phyloP scores from a whole-genome alignment of 2,113 vertebrate species.

The Protobothrops mucrosquamatus region DNA sequence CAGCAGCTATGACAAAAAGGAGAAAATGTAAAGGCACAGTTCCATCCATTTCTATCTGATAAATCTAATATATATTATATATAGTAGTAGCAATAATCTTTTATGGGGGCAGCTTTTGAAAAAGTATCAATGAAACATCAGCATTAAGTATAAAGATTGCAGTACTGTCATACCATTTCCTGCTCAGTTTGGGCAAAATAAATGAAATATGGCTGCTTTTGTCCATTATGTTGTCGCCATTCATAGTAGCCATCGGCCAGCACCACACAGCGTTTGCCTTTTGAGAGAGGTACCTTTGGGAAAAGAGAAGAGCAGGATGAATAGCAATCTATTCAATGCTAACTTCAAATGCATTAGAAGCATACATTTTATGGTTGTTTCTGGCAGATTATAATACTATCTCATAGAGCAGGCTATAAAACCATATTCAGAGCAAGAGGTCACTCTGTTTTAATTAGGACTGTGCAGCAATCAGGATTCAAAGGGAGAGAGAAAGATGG shows the following conservation, averaged over 20 bases:
- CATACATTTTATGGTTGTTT: neutral
- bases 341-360: neutral
- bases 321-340: rapidly evolving
- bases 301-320: neutral
- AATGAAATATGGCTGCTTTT: slow-evolving; percentile 92
- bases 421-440: rapidly evolving
- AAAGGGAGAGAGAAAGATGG: neutral
- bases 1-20: neutral
- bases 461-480: neutral
- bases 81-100: neutral
- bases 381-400: neutral
- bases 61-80: neutral
- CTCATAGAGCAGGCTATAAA: neutral
- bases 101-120: neutral
- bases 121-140: neutral
- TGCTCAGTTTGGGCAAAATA: slow-evolving; percentile 83
- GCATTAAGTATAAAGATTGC: rapidly evolving
- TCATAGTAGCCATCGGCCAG: slow-evolving; percentile 96
- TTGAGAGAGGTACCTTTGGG: slow-evolving; percentile 80
- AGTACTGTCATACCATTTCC: slow-evolving; percentile 31
- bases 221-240: slow-evolving; percentile 77
- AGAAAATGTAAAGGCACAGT: neutral
- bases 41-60: neutral
- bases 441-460: neutral
- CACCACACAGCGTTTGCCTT: slow-evolving; percentile 91